phyloP scores from a whole-genome alignment of 2,113 vertebrate species.

The Hippocampus guttulatus region DNA sequence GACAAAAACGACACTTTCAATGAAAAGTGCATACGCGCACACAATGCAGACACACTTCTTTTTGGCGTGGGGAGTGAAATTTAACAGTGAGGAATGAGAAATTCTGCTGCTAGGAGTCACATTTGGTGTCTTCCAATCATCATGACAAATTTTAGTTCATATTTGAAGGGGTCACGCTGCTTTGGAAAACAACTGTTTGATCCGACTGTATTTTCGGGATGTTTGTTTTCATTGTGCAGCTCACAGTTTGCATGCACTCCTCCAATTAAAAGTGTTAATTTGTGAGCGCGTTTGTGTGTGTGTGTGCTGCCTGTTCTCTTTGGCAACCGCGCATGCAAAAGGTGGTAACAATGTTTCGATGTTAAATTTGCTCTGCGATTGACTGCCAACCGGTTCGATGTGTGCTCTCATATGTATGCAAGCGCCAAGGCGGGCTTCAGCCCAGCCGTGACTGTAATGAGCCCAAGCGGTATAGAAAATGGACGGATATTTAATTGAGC shows the following conservation, averaged over 20 bases:
- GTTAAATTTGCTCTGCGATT: neutral
- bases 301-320: neutral
- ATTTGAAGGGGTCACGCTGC: too few relatives aligned
- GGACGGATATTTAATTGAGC: neutral
- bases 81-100: slow-evolving; percentile 11
- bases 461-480: neutral
- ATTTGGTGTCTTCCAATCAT: neutral
- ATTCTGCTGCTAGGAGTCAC: neutral
- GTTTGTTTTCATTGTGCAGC: slow-evolving; percentile 50
- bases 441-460: neutral
- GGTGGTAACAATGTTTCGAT: neutral
- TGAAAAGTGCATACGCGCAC: slow-evolving; percentile 1
- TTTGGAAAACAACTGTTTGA: too few relatives aligned
- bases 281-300: slow-evolving; percentile 42
- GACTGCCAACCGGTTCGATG: neutral
- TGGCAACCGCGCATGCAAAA: neutral
- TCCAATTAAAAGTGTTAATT: slow-evolving; percentile 66
- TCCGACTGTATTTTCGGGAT: slow-evolving; percentile 14
- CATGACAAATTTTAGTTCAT: too few relatives aligned
- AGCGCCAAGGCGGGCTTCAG: neutral
- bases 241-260: slow-evolving; percentile 58
- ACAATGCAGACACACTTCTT: neutral
- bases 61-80: slow-evolving; percentile 3
- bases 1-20: neutral
- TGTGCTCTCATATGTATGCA: neutral